Conservation (phyloP, 2,113 vertebrate species). For the Microcebus jonahi region DNA sequence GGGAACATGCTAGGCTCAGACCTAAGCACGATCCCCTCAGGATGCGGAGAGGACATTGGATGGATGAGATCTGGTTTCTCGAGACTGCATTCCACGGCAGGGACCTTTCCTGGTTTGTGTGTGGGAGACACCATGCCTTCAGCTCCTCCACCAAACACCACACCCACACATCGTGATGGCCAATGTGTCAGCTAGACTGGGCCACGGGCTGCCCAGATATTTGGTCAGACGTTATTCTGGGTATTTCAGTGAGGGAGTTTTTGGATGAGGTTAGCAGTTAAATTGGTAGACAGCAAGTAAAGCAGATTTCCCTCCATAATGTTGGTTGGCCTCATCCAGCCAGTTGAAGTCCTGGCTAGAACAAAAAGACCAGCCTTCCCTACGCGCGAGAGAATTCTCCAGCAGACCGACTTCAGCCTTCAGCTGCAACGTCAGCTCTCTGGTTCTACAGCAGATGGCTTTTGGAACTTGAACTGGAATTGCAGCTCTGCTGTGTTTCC, state of each 20-base stretch:
- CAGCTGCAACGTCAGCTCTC: not conserved
- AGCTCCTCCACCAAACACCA: not conserved
- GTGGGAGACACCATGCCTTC: not conserved
- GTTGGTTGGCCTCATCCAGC: too few species aligned
- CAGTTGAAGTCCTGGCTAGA: not conserved
- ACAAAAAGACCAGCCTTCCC: not conserved
- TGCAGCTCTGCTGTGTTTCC: not conserved
- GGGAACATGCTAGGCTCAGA: not conserved
- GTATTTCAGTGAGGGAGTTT: not conserved
- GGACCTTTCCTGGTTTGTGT: not conserved
- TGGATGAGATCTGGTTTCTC: not conserved
- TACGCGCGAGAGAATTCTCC: not conserved
- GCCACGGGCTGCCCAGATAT: not conserved
- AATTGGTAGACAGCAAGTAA: not conserved
- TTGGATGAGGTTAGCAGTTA: not conserved
- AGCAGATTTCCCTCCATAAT: not conserved
- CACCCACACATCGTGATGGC: not conserved
- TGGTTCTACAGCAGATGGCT: not conserved
- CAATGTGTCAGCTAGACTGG: not conserved
- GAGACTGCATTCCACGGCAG: not conserved
- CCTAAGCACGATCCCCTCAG: rapidly evolving
- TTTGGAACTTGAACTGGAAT: not conserved
- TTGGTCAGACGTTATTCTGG: not conserved
- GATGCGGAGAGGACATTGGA: not conserved
- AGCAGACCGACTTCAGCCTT: not conserved